Evolutionary conservation across 2,797 vertebrate genomes (phyloP), one percentile per base, ranked within the genome.

Genomic region (Rhinichthys osculus): DNA sequence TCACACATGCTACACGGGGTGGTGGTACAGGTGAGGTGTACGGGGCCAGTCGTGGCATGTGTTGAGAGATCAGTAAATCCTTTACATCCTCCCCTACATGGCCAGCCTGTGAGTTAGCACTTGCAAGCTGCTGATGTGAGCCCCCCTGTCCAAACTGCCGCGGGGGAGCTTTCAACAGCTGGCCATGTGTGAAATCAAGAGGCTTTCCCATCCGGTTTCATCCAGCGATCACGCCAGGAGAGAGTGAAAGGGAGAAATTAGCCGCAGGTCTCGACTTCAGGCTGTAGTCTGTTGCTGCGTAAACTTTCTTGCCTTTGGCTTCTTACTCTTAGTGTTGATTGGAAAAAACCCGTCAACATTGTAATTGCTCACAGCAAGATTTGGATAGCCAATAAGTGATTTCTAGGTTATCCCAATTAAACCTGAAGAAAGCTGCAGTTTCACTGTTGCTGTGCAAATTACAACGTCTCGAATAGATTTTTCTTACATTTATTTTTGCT

Each of bases 151-250:
- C 8, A 30, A 78, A 69, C 66, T 74, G 62, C 62, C 83, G 6
- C 74, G 1, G n/a, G 81, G 84, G 87, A 76, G 81, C 40, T 82
- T 71, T 86, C 71, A 84, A 42, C 67, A 80, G 50, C 66, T 86
- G 86, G 57, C 67, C 86, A 52, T 83, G 89, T 88, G 85, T 89
- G 85, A 91, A 90, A 90, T 89, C 59, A 70, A 69, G 59, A 86
- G 87, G 76, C 72, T 70, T 89, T 86, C 83, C 81, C 80, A 71
- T 67, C 77, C 40, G 50, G 82, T 86, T 87, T 81, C 78, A 52
- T 80, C 73, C 74, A 81, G 47, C 5, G n/a, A 67, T 88, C 67
- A 57, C 57, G 27, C 69, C 81, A 57, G 52, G 70, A 85, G 78
- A 83, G 79, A 80, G 47, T 50, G 54, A 67, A 38, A 57, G 17